A percentile compares a stretch with the other conserved stretches of the same genome.
Conservation (phyloP, 2,113 vertebrate genomes). For the Cisticola juncidis region DNA sequence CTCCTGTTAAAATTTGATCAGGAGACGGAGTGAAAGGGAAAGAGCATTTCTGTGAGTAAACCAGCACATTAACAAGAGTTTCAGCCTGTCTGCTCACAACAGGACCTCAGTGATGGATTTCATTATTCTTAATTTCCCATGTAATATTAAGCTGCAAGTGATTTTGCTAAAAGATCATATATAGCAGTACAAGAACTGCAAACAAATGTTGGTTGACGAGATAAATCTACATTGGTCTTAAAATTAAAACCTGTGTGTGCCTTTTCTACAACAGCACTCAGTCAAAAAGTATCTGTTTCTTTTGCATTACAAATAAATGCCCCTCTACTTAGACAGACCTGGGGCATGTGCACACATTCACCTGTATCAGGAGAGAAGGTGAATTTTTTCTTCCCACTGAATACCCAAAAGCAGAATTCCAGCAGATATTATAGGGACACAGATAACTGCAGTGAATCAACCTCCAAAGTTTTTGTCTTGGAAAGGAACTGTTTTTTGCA, state of each 20-base stretch:
- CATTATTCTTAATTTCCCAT: background rate
- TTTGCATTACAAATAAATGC: background rate
- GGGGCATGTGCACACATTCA: rapidly evolving
- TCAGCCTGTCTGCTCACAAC: background rate
- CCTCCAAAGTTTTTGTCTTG: background rate
- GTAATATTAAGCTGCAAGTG: background rate
- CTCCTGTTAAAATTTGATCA: slow-evolving; percentile 32
- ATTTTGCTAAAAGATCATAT: background rate
- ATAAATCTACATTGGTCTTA: background rate
- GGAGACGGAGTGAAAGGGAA: background rate
- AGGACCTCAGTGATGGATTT: background rate
- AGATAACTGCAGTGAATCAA: background rate
- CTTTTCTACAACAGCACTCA: background rate
- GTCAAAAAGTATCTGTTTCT: background rate
- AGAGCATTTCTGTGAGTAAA: background rate
- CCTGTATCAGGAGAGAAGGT: background rate
- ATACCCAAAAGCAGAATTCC: background rate
- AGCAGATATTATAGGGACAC: background rate
- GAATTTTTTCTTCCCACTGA: background rate
- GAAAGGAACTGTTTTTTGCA: background rate
- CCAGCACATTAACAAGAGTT: background rate
- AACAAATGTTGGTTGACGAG: background rate
- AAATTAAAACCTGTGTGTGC: background rate
- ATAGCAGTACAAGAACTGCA: background rate
- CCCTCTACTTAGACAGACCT: rapidly evolving